Conservation (phyloP, 2,888 invertebrate species). For the Cataglyphis altisquamis region DNA sequence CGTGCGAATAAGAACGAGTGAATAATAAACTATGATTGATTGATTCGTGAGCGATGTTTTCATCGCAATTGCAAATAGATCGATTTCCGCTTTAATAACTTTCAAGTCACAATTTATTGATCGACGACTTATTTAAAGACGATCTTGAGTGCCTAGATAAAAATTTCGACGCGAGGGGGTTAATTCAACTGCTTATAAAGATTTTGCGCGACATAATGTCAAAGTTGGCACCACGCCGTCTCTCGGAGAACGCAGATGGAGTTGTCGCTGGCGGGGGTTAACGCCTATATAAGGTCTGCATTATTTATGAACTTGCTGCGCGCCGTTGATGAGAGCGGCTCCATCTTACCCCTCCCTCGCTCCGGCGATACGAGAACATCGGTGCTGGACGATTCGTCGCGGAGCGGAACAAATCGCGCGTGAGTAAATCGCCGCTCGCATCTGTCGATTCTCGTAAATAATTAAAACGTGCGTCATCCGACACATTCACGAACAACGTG, state of each 20-base stretch:
- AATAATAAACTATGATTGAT: conserved; percentile 65
- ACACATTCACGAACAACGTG: conserved; percentile 31
- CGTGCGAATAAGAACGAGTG: conserved; percentile 9
- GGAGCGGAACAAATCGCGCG: conserved; percentile 77
- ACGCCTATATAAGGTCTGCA: conserved; percentile 76
- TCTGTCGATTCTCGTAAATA: conserved; percentile 78
- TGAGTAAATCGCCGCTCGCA: conserved; percentile 72
- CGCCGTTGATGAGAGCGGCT: conserved; percentile 78
- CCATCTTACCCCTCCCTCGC: conserved; percentile 63
- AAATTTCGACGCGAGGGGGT: not conserved
- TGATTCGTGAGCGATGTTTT: conserved; percentile 16
- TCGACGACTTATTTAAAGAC: not conserved
- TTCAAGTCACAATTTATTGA: conserved; percentile 26
- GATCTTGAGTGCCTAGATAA: not conserved
- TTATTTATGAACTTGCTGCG: conserved; percentile 83
- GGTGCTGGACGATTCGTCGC: conserved; percentile 17
- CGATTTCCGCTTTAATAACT: conserved; percentile 21
- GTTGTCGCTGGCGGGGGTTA: conserved; percentile 58
- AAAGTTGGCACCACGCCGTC: not conserved
- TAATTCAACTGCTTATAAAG: conserved; percentile 30
- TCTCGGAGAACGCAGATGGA: conserved; percentile 62
- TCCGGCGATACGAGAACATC: conserved; percentile 46
- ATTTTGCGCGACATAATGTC: conserved; percentile 30
- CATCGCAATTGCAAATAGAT: conserved; percentile 34
- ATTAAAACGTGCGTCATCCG: conserved; percentile 77